These are phyloP conservation scores for Micrastur ruficollis DNA, from an alignment of 2,797 vertebrate genomes.

Conservation along the genomic window DNA sequence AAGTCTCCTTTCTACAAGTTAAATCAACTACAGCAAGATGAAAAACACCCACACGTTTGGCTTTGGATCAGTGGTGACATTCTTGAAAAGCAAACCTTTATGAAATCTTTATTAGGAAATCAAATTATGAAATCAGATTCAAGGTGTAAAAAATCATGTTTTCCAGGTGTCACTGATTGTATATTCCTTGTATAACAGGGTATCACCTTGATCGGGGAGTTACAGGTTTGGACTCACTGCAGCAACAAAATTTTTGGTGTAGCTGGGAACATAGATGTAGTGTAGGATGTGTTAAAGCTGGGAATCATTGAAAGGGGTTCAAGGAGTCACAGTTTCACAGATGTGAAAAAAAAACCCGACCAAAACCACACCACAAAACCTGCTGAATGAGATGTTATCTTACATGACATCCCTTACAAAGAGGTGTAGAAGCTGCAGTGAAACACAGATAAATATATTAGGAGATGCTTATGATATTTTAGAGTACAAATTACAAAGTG, in stretches of 20 bases:
- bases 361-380: neutral
- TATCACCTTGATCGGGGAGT: neutral
- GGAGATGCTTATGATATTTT: neutral
- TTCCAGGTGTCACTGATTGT: neutral
- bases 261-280: neutral
- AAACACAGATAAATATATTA: neutral
- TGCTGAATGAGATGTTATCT: neutral
- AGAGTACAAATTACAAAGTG: neutral
- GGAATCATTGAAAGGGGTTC: neutral
- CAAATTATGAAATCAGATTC: neutral
- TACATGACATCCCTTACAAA: neutral
- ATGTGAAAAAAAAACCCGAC: neutral
- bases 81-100: slow-evolving; percentile 38
- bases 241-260: neutral
- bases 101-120: slow-evolving; percentile 12
- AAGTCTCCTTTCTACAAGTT: slow-evolving; percentile 32
- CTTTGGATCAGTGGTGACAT: neutral
- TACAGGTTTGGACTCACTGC: neutral
- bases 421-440: neutral
- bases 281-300: neutral
- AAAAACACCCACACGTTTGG: slow-evolving; percentile 36
- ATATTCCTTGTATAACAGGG: neutral
- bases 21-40: neutral
- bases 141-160: neutral
- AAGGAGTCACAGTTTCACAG: neutral